A percentile compares a stretch with the other conserved stretches of the same genome.
These are phyloP conservation scores for Ciconia stormi DNA, from an alignment of 2,113 vertebrate species.

Conservation along the genomic window DNA sequence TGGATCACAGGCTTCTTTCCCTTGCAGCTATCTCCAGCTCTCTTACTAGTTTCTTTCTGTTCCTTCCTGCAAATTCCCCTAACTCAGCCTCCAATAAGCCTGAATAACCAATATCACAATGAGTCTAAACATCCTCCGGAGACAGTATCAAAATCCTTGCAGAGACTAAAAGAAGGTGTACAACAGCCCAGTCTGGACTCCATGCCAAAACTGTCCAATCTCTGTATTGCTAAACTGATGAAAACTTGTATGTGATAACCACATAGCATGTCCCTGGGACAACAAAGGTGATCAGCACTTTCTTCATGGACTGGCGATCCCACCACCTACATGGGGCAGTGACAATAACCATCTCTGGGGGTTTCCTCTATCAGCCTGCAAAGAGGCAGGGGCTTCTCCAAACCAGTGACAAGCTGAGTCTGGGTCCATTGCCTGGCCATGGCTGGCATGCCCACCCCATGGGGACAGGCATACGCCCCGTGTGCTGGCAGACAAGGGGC, in stretches of 20 bases:
- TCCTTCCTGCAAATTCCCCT: background rate
- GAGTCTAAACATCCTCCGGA: background rate
- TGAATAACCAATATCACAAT: background rate
- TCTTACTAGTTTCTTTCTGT: background rate
- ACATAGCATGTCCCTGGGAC: background rate
- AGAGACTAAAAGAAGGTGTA: background rate
- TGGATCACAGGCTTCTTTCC: background rate
- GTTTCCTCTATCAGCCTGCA: background rate
- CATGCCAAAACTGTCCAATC: background rate
- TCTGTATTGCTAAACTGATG: background rate
- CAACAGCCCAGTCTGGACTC: background rate
- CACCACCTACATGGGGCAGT: background rate
- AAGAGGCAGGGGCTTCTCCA: background rate
- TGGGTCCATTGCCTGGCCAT: background rate
- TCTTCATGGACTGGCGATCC: accelerated
- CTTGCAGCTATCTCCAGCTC: background rate
- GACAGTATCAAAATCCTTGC: background rate
- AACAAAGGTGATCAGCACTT: background rate
- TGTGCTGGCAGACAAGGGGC: background rate
- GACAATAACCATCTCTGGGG: background rate
- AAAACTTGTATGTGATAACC: background rate
- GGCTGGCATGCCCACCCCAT: too few species aligned
- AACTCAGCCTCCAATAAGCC: background rate
- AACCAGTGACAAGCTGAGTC: background rate
- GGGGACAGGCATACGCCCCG: accelerated